Conservation (phyloP, 2,113 vertebrate species). For the Phocoena phocoena region DNA sequence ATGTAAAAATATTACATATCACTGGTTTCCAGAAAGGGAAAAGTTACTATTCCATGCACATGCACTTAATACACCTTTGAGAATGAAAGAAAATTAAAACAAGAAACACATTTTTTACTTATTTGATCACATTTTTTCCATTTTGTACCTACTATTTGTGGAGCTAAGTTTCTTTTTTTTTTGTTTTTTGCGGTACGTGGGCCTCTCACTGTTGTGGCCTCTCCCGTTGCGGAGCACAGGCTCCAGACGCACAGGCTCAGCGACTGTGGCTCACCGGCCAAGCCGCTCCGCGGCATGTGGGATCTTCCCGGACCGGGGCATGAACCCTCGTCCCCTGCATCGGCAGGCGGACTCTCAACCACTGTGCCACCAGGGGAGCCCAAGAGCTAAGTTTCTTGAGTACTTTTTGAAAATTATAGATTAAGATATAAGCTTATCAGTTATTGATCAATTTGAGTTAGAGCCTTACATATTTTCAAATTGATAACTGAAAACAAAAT, state of each 20-base stretch:
- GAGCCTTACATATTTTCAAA: not conserved
- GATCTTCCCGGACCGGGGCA: no score
- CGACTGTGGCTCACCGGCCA: no score
- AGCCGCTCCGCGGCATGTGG: no score
- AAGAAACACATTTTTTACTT: not conserved
- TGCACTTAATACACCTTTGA: not conserved
- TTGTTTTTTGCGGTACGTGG: no score
- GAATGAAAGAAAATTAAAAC: not conserved
- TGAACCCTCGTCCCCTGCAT: no score
- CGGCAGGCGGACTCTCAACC: no score
- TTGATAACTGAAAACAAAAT: constrained; percentile 17
- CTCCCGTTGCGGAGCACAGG: no score
- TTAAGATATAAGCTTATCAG: not conserved
- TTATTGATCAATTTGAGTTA: not conserved
- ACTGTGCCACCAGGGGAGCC: no score
- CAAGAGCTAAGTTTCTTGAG: not conserved
- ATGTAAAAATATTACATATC: not conserved
- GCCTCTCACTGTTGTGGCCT: no score
- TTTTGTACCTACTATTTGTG: not conserved
- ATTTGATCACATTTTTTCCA: constrained; percentile 3
- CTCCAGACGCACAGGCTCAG: no score
- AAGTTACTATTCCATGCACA: not conserved
- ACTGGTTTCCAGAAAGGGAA: not conserved
- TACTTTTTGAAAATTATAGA: not conserved
- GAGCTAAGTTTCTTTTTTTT: not conserved